A percentile compares a stretch with the other conserved stretches of the same genome.
These are phyloP conservation scores for Picus viridis DNA, from an alignment of 2,797 vertebrate genomes.

Conservation along the genomic window DNA sequence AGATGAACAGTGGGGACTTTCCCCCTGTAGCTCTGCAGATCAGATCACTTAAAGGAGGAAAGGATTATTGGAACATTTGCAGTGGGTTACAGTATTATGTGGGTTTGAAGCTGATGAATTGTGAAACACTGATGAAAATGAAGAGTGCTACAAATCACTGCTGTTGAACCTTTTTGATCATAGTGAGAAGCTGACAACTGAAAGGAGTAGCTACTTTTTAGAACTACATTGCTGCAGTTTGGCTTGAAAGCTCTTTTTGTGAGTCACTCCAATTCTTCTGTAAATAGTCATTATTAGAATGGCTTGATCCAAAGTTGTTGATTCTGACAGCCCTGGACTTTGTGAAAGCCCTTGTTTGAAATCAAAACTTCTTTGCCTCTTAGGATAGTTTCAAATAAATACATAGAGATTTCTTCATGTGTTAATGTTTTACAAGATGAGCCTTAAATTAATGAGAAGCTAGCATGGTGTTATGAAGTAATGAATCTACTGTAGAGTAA, in stretches of 20 bases:
- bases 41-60: conserved; percentile 35
- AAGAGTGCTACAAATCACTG: conserved; percentile 49
- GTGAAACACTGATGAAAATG: conserved; percentile 56
- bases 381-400: neutral
- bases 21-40: conserved; percentile 27
- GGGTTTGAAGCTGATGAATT: conserved; percentile 35
- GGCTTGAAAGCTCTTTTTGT: conserved; percentile 32
- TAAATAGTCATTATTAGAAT: conserved; percentile 30
- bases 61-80: conserved; percentile 57
- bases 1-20: conserved; percentile 23
- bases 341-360: neutral
- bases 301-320: neutral
- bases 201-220: conserved; percentile 48
- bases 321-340: conserved; percentile 3
- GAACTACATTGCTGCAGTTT: conserved; percentile 56
- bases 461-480: neutral
- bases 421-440: neutral
- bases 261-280: neutral
- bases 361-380: neutral
- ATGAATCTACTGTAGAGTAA: neutral
- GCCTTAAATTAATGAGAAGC: neutral
- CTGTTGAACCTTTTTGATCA: conserved; percentile 64
- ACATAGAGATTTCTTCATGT: neutral
- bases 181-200: conserved; percentile 42
- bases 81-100: conserved; percentile 39